Evolutionary conservation across 2,797 vertebrate species (phyloP), one percentile per base, ranked within the genome.

Genomic region (Clarias platycephalus): DNA sequence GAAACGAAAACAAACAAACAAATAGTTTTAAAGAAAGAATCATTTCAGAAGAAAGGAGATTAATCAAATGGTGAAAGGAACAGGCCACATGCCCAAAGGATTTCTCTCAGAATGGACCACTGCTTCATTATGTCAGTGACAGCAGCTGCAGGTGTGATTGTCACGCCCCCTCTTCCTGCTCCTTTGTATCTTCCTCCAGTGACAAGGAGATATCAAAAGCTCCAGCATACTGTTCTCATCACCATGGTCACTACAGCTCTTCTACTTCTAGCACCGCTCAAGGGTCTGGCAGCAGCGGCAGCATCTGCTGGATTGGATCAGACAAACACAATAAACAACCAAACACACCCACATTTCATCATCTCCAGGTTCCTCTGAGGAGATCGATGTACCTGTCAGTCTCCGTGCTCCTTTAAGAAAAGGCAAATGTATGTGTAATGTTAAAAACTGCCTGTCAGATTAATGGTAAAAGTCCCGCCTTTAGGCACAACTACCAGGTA

Each of bases 281-380:
- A 22, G 85, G 82, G 82, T 83, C 86, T 87, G 84, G 83, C 83
- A 79, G 76, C 74, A 81, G 71, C 44, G 63, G 83, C 87, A 88
- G 83, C 88, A 83, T 75, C 84, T 87, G 84, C 89, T 86, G 78
- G 86, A 75, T 84, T 82, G 85, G 84, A 88, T 87, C 87, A 90
- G 85, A 87, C 84, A 85, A 81, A 89, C 83, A 83, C 83, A 90
- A 88, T 88, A 86, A 90, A 86, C 87, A 88, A 89, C 84, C 85
- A 86, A 86, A 84, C 74, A 85, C 84, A 80, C 70, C 34, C 71
- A 76, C 86, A 90, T 80, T 82, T 87, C 75, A 89, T 55, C 74
- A 31, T 83, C 85, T 58, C 84, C 40, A 58, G 68, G 64, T 81
- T 70, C 67, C 78, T 87, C 84, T 84, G 81, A 57, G 15, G 79